These are phyloP conservation scores for Panopea generosa DNA, from an alignment of 2,888 invertebrate species.

Conservation along the genomic window DNA sequence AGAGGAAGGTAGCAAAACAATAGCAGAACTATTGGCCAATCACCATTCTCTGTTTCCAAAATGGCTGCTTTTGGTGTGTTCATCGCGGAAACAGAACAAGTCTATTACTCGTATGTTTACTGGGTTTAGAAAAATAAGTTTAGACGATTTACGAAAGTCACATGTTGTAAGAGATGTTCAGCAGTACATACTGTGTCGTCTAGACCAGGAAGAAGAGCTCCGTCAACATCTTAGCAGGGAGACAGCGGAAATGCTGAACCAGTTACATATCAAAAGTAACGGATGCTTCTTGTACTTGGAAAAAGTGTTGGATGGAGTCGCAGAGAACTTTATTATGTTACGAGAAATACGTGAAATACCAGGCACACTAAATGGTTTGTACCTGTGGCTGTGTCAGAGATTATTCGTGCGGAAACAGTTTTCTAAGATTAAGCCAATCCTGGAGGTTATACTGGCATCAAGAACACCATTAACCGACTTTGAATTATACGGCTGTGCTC, in stretches of 20 bases:
- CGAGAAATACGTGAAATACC: conserved; percentile 96
- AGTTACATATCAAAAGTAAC: conserved; percentile 97
- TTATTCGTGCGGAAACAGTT: conserved; percentile 95
- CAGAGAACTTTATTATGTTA: conserved; percentile 96
- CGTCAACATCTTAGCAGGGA: conserved; percentile 95
- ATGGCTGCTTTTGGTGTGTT: conserved; percentile 96
- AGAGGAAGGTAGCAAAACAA: conserved; percentile 80
- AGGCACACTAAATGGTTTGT: conserved; percentile 97
- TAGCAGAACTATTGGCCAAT: conserved; percentile 91
- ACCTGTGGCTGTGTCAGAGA: conserved; percentile 97
- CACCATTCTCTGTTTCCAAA: conserved; percentile 96
- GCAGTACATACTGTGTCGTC: conserved; percentile 93
- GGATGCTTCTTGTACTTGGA: conserved; percentile 87
- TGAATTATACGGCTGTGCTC: conserved; percentile 93
- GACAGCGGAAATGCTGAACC: conserved; percentile 97
- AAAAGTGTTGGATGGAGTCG: conserved; percentile 91
- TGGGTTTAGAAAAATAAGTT: conserved; percentile 94
- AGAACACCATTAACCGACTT: conserved; percentile 90
- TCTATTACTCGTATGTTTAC: conserved; percentile 90
- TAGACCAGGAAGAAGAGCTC: conserved; percentile 95
- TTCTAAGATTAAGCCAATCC: conserved; percentile 89
- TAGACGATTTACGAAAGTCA: conserved; percentile 94
- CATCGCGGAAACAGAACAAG: conserved; percentile 92
- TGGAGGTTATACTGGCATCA: conserved; percentile 95
- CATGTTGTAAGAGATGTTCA: conserved; percentile 96